Percentiles rank a stretch among this genome's conserved stretches.
Evolutionary conservation across 2,888 invertebrate genomes (phyloP).

Genomic region (Rhamnusium bicolor): DNA sequence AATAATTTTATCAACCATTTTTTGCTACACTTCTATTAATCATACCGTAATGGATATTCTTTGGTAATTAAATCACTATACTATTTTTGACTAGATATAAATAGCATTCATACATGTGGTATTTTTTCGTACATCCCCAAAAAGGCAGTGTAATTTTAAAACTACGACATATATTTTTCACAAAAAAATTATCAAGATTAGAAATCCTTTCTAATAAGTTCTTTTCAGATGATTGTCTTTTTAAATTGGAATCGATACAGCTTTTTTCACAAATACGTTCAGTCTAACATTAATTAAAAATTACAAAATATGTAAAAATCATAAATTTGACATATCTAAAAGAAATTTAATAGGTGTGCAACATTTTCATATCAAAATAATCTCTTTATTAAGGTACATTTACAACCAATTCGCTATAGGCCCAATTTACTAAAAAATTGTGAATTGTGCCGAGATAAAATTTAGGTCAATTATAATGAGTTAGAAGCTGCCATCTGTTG

Average conservation of each 20-base stretch:
- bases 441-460: too few species aligned
- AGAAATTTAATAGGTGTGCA: too few species aligned
- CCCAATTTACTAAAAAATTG: too few species aligned
- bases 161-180: conserved; percentile 7
- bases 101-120: conserved; percentile 2
- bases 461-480: too few species aligned
- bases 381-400: too few species aligned
- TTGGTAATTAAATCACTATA: background rate
- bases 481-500: too few species aligned
- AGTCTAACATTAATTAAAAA: too few species aligned
- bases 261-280: too few species aligned
- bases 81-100: conserved; percentile 20
- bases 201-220: background rate
- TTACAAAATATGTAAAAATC: too few species aligned
- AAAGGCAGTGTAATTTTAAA: conserved; percentile 41
- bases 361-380: too few species aligned
- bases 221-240: background rate
- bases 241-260: background rate
- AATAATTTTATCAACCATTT: background rate
- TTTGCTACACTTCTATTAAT: background rate
- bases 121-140: conserved; percentile 31
- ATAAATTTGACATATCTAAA: too few species aligned
- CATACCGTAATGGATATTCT: background rate
- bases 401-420: too few species aligned
- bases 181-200: background rate